Base-by-base conservation (phyloP, 2,888 invertebrate genomes). In the Holacanthella duospinosa region DNA sequence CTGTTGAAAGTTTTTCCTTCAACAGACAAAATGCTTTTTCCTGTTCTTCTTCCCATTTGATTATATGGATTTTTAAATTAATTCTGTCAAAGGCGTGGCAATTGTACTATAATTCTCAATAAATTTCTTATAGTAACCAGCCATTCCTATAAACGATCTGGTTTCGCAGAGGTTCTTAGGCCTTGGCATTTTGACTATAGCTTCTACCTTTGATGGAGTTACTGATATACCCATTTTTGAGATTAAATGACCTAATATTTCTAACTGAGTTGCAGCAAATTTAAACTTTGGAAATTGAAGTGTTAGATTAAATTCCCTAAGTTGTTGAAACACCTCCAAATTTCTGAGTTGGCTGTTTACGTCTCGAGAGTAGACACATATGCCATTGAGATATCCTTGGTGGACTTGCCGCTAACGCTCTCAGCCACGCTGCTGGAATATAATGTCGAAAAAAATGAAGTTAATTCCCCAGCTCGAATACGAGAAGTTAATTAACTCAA, bases 311-410 rank as follows among this genome's bases (percentile, higher is more conserved):
- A 74, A 71, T 3, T 63, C 56, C 19, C 63, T 57, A 1, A 74
- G 60, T n/a, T 66, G 55, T 0, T 63, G 55, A 1, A 64, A 61
- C 0, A 74, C 54, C 48, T 58, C 26, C n/a, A 75, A 60, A 28
- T 64, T 63, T 9, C 44, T 25, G 36, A 72, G 29, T 48, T 75
- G 64, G n/a, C 72, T 67, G 0, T 61, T 54, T 66, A 71, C 73
- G 24, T 64, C 53, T n/a, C n/a, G n/a, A 53, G 54, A 74, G 27
- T 70, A 68, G 2, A 75, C 60, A 1, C 74, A 48, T 26, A 74
- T 65, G 57, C 75, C 75, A 55, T 75, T 74, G 24, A 76, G 36
- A n/a, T n/a, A n/a, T n/a, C n/a, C n/a, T n/a, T n/a, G n/a, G n/a
- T n/a, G n/a, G n/a, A n/a, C n/a, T n/a, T n/a, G n/a, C n/a, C n/a